Conservation (phyloP, 2,113 vertebrate genomes). For the Psittacus erithacus region DNA sequence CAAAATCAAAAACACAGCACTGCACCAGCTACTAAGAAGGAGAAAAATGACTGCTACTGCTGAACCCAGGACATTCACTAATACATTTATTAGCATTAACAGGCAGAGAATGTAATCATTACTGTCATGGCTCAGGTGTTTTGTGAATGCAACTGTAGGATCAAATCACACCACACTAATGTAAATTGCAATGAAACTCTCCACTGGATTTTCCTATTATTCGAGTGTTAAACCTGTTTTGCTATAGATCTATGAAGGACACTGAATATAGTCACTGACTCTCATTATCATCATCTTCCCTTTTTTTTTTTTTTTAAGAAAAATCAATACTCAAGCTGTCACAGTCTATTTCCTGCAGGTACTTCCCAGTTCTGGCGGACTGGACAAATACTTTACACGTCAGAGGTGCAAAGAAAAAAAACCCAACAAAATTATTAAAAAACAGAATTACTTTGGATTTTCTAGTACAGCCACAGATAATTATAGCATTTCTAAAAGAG, state of each 20-base stretch:
- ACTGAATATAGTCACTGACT: neutral
- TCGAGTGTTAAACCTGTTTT: constrained; percentile 16
- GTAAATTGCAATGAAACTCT: neutral
- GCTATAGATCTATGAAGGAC: constrained; percentile 19
- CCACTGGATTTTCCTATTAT: neutral
- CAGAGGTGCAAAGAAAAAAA: neutral
- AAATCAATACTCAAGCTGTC: constrained; percentile 1
- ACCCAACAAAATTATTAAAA: too few species aligned
- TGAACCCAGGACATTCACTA: too few species aligned
- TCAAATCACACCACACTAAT: constrained; percentile 37
- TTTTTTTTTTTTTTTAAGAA: neutral
- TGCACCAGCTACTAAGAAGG: too few species aligned
- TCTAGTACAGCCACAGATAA: neutral
- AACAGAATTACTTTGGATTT: neutral
- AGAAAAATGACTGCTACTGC: too few species aligned
- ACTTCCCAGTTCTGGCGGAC: neutral
- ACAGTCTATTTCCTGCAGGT: neutral
- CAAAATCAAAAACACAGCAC: too few species aligned
- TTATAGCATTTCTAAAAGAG: neutral
- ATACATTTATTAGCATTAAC: constrained; percentile 12
- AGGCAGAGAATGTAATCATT: constrained; percentile 28
- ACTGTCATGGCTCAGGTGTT: constrained; percentile 52
- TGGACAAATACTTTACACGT: neutral
- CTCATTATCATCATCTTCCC: neutral
- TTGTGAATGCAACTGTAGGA: constrained; percentile 24